phyloP scores from a whole-genome alignment of 2,113 vertebrate genomes.

The Chionis minor region DNA sequence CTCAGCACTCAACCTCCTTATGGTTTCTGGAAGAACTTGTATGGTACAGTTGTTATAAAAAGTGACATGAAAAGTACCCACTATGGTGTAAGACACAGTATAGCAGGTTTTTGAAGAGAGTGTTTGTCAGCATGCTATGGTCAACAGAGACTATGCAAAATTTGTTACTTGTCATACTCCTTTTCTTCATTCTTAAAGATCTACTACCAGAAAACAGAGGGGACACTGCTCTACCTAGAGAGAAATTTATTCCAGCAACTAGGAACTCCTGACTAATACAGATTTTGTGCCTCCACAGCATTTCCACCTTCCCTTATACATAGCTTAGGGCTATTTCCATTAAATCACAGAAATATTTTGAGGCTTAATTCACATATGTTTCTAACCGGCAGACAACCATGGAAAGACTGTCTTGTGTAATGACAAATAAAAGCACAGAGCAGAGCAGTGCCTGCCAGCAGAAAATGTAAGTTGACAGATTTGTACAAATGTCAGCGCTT shows the following conservation, averaged over 20 bases:
- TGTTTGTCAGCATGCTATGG: neutral
- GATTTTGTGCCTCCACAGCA: neutral
- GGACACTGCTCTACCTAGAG: neutral
- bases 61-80: neutral
- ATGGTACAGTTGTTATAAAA: neutral
- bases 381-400: neutral
- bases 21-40: neutral
- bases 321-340: neutral
- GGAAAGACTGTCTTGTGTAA: neutral
- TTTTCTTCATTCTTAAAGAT: neutral
- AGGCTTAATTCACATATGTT: conserved; percentile 12
- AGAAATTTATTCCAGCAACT: neutral
- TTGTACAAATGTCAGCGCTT: neutral
- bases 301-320: neutral
- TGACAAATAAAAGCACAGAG: neutral
- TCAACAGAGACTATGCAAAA: neutral
- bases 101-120: neutral
- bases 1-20: neutral
- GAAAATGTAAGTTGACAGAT: conserved; percentile 17
- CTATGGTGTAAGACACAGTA: neutral
- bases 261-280: neutral
- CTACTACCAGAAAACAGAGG: neutral
- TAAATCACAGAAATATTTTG: neutral
- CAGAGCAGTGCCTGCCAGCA: neutral
- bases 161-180: neutral